phyloP scores from a whole-genome alignment of 2,113 vertebrate genomes.

The Peromyscus leucopus region DNA sequence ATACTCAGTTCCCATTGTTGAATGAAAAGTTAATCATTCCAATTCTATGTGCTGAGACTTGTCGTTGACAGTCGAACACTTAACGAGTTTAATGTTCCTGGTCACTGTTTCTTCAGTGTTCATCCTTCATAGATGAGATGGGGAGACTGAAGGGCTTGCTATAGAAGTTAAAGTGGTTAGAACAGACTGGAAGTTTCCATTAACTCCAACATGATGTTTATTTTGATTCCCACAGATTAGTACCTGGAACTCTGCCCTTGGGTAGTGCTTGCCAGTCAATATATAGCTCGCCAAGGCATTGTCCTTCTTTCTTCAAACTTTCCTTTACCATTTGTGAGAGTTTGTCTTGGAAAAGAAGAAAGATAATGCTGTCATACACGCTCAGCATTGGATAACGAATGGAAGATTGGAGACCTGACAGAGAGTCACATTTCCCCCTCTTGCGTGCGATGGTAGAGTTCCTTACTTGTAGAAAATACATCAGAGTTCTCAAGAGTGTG shows the following conservation, averaged over 20 bases:
- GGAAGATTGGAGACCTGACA: background rate
- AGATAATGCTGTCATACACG: background rate
- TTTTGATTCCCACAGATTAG: background rate
- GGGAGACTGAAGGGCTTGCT: background rate
- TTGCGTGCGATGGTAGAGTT: background rate
- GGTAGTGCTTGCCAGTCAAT: background rate
- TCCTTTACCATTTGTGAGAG: slow-evolving; percentile 9
- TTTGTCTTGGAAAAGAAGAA: slow-evolving; percentile 18
- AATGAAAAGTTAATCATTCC: background rate
- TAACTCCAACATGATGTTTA: background rate
- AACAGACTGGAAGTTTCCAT: background rate
- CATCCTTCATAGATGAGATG: background rate
- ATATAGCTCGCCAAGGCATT: background rate
- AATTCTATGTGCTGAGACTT: slow-evolving; percentile 1
- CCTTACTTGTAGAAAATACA: background rate
- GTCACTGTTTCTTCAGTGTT: background rate
- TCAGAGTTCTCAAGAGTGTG: background rate
- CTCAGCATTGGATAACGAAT: background rate
- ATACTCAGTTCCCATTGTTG: background rate
- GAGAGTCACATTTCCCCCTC: background rate
- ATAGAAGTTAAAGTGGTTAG: background rate
- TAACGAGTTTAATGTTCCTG: slow-evolving; percentile 2
- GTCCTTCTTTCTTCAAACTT: background rate
- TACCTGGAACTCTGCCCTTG: background rate
- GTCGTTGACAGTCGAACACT: background rate